Evolutionary conservation across 2,888 invertebrate species (phyloP).

Genomic region (Nemapogon koenigi): DNA sequence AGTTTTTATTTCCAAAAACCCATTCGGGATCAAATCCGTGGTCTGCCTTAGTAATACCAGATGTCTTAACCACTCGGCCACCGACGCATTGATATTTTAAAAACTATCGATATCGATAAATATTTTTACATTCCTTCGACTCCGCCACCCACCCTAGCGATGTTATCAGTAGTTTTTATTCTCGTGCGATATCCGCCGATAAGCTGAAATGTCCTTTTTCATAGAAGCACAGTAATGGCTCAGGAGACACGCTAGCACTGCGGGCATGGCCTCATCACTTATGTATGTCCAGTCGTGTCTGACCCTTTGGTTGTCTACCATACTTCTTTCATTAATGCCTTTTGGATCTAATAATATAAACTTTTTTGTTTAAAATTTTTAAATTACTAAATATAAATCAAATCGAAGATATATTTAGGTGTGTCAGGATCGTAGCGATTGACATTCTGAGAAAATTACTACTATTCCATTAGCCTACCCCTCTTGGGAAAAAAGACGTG

Average conservation of each 20-base stretch:
- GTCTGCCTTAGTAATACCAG: no score
- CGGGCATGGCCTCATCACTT: constrained; percentile 41
- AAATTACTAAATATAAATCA: no score
- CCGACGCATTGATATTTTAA: no score
- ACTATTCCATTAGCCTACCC: no score
- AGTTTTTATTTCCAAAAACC: constrained; percentile 14
- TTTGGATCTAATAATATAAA: no score
- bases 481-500: no score
- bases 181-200: constrained; percentile 58
- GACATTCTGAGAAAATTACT: no score
- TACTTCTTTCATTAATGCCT: constrained; percentile 19
- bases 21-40: constrained; percentile 23
- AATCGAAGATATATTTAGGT: no score
- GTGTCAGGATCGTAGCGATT: no score
- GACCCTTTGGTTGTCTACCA: constrained; percentile 32
- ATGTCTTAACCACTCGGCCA: no score
- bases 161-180: constrained; percentile 60
- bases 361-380: no score
- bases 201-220: constrained; percentile 62
- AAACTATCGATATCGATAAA: constrained; percentile 1
- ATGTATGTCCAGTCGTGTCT: constrained; percentile 42
- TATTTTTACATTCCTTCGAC: neutral
- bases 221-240: constrained; percentile 59
- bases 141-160: constrained; percentile 22
- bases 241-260: constrained; percentile 47